Base-by-base conservation (phyloP, 2,113 vertebrate genomes). In the Anarhynchus alexandrinus region DNA sequence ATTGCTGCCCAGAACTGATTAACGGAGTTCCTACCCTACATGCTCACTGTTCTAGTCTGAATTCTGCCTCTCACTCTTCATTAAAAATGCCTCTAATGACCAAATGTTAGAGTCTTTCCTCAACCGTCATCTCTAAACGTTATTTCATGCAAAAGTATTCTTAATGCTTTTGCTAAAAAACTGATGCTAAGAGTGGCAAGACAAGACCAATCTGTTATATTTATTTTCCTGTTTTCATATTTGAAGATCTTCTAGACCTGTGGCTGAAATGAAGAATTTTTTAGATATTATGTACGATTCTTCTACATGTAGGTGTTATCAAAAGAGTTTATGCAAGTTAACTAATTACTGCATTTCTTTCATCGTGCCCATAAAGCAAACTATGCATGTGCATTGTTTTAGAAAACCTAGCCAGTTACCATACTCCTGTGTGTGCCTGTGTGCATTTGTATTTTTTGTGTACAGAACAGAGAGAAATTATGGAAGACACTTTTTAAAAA, bases 221-320 rank as follows among this genome's bases (percentile, higher is more conserved):
- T 23, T 3, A 59, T 59, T 69, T 65, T 67, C 27, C 12, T 88
- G 7, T 1, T 30, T 73, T 86, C 19, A 17, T 57, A 70, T 74
- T 51, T 72, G 15, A 82, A 65, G 54, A 23, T 0, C 9, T 3
- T 5, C 74, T 62, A 32, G 14, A n/a, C 23, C 38, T 73, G 47
- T 58, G 40, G 20, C 30, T 81, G 45, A 90, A 90, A 87, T 66
- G 59, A 74, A n/a, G 32, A 57, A 16, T 65, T 2, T 49, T 81
- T 88, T 73, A 59, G 13, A 40, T 78, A 38, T 25, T 26, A 29
- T 13, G 5, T 72, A 52, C 0, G 0, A 34, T 40, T 76, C 32
- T 69, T 62, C 47, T 64, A 14, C n/a, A 32, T 45, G 3, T 54
- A 77, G 9, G 3, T 61, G 7, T 62, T 12, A 69, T 42, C 12